Conservation (phyloP, 2,113 vertebrate genomes). For the Cinclus mexicanus region DNA sequence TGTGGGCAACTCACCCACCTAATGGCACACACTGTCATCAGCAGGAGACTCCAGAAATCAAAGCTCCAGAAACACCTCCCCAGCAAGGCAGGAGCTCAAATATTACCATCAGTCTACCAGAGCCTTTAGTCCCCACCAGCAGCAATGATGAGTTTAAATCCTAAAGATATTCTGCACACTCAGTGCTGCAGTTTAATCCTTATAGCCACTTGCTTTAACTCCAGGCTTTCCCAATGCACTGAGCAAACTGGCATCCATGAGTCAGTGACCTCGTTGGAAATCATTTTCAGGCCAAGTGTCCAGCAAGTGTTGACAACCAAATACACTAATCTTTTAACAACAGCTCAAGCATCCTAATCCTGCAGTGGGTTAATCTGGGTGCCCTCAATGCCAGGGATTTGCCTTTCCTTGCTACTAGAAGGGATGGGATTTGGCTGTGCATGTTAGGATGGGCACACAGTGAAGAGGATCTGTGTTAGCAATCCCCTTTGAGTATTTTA, state of each 20-base stretch:
- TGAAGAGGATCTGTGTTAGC: neutral
- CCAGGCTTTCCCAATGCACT: neutral
- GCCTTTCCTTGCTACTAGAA: neutral
- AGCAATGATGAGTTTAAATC: neutral
- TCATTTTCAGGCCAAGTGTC: neutral
- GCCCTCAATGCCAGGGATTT: slow-evolving; percentile 22
- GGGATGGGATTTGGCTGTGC: neutral
- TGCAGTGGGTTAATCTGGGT: slow-evolving; percentile 8
- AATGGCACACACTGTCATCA: neutral
- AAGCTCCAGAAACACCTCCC: neutral
- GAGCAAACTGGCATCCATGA: neutral
- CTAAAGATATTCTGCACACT: neutral
- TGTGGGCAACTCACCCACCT: neutral
- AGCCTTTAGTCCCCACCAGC: neutral
- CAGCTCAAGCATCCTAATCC: slow-evolving; percentile 28
- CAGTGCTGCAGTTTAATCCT: neutral
- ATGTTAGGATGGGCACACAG: neutral
- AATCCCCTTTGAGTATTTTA: slow-evolving; percentile 12
- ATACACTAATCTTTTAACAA: neutral
- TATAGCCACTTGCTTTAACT: neutral
- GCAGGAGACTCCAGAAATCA: neutral
- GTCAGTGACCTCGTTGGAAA: neutral
- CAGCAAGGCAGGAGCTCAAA: neutral
- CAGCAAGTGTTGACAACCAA: neutral
- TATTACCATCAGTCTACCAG: neutral